Conservation (phyloP, 2,797 vertebrate species). For the Pangasius krempfi region DNA sequence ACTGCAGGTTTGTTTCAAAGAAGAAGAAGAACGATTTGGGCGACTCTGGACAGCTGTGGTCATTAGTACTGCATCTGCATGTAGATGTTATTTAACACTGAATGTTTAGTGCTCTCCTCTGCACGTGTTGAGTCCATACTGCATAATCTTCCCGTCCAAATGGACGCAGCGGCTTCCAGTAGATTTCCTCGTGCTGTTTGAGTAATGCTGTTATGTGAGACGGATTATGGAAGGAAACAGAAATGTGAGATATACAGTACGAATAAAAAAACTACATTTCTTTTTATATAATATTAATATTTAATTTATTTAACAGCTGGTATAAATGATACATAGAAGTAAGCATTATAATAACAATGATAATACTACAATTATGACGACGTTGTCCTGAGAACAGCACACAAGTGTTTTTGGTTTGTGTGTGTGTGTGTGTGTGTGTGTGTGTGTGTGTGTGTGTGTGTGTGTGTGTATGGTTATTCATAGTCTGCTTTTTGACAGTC, state of each 20-base stretch:
- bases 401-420: not conserved
- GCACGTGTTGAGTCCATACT: not conserved
- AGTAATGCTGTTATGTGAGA: not conserved
- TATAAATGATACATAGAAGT: not conserved
- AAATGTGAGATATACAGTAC: too few relatives aligned
- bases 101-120: not conserved
- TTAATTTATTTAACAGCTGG: not conserved
- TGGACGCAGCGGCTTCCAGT: not conserved
- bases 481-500: conserved; percentile 10
- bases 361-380: not conserved
- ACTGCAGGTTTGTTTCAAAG: not conserved
- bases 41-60: not conserved
- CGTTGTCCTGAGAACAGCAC: not conserved
- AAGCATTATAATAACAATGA: not conserved
- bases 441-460: not conserved
- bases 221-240: too few relatives aligned
- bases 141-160: not conserved
- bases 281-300: not conserved
- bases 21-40: not conserved
- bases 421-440: not conserved
- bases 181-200: not conserved
- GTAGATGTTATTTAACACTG: not conserved
- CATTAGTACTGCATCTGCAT: not conserved
- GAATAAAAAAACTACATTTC: too few relatives aligned
- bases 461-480: not conserved